Conservation (phyloP, 2,113 vertebrate species). For the Phrynocephalus versicolor region DNA sequence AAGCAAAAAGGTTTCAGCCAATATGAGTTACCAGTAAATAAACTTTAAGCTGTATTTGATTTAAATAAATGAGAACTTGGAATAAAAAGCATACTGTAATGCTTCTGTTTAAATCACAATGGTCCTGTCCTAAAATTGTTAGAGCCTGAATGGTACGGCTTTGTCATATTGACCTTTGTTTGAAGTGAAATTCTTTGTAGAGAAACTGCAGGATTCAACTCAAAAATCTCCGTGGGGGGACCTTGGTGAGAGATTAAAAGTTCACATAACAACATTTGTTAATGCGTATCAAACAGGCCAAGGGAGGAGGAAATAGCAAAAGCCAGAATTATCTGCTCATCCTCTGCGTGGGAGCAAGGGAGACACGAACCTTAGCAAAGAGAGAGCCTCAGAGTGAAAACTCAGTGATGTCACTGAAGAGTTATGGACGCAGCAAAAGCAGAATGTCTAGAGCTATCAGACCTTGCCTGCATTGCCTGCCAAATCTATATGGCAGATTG, state of each 20-base stretch:
- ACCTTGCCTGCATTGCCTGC: slow-evolving; percentile 20
- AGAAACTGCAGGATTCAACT: slow-evolving; percentile 26
- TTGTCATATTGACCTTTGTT: slow-evolving; percentile 32
- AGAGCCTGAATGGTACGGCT: slow-evolving; percentile 4
- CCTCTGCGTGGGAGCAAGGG: slow-evolving; percentile 59
- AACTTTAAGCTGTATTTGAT: neutral
- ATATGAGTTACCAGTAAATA: neutral
- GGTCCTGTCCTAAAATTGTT: neutral
- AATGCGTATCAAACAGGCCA: slow-evolving; percentile 57
- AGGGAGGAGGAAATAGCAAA: slow-evolving; percentile 22
- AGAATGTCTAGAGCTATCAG: slow-evolving; percentile 38
- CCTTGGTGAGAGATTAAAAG: slow-evolving; percentile 49
- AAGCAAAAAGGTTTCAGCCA: too few species aligned
- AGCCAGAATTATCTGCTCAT: slow-evolving; percentile 64
- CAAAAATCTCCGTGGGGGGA: slow-evolving; percentile 27
- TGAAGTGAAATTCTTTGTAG: slow-evolving; percentile 40
- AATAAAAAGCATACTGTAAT: neutral
- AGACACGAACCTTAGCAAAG: slow-evolving; percentile 66
- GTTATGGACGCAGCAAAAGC: slow-evolving; percentile 59
- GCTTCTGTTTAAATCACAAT: neutral
- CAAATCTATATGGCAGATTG: neutral
- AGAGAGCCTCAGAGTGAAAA: slow-evolving; percentile 60
- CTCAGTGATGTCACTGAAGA: slow-evolving; percentile 51
- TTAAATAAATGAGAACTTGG: slow-evolving; percentile 14
- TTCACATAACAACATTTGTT: slow-evolving; percentile 39